Evolutionary conservation across 2,113 vertebrate species (phyloP), one percentile per base, ranked within the genome.

Genomic region (Lutjanus erythropterus): DNA sequence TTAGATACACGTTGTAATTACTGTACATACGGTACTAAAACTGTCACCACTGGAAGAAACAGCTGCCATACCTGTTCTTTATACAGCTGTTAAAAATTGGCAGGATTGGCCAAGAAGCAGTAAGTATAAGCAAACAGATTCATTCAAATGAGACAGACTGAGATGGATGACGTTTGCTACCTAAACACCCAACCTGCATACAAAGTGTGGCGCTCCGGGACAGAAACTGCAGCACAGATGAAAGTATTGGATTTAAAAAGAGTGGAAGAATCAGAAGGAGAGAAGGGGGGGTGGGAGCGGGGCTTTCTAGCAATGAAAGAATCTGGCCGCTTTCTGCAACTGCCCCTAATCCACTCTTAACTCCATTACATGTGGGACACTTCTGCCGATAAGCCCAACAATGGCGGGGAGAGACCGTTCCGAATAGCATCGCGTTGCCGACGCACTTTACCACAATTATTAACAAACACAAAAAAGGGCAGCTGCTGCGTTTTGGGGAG

Each of bases 261-360:
- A 19, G 53, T 16, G 15, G 66, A 56, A 60, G 61, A 81, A 76
- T 60, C 69, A 53, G 70, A 39, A 44, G 47, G 50, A 66, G 39
- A 27, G 23, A 59, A 49, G 33, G 47, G 21, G 52, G 21, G n/a
- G 21, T 39, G 21, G 50, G 42, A 46, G 31, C 37, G 47, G 39
- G 42, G 41, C 84, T 92, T 88, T 92, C 87, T 66, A 94, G 90
- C 78, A 90, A 91, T 39, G 39, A 73, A 85, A 86, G 81, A 90
- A 50, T 69, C 37, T 35, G 68, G 16, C 66, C 50, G 23, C 62
- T 84, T 84, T 75, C 58, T 62, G 55, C 85, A 85, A 83, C 69
- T 78, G 80, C 44, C 82, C 71, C 77, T 90, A 93, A 89, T 91
- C 86, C 85, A 74, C 64, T 86, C 60, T 81, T 85, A 85, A 88